Evolutionary conservation across 2,888 invertebrate genomes (phyloP), one percentile per base, ranked within the genome.

Genomic region (Nudaria mundana): DNA sequence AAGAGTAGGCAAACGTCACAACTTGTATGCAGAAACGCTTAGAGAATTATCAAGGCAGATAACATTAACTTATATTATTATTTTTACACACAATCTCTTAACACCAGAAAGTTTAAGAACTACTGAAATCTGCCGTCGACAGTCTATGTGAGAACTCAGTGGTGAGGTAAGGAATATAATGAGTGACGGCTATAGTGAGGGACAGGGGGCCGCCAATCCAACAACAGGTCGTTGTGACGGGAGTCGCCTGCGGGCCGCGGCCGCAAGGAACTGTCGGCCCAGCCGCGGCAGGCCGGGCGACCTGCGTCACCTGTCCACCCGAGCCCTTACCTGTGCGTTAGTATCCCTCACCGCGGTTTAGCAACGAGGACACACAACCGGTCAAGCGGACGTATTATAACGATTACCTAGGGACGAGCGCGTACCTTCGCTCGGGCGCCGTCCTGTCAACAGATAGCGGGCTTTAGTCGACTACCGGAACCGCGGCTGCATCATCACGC

Each of bases 401-500:
- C 54, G 48, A 43, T 41, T 44, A 50, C 48, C 56, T 60, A 50
- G 52, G 22, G 56, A 48, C 59, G 69, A 61, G 66, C 73, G 75
- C 74, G 67, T 74, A 73, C 73, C 75, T 71, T 58, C 64, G 66
- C 59, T 50, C 63, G 51, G 49, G 23, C 32, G 20, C 5, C 3
- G 40, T 44, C 45, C 51, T 52, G 51, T 51, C 51, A 42, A 43
- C 45, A 47, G 60, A 41, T 38, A 48, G 33, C 22, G 39, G 25
- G 7, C 22, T 35, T 35, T 52, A 44, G 24, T 40, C 70, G 71
- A 81, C 95, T 95, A 96, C 92, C 95, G 94, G 91, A 92, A 96
- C 85, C 95, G 93, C 61, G 95, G 95, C 86, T 94, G 94, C 95
- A 96, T 94, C 91, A 93, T 69, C 70, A 76, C 49, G 49, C 76